Evolutionary conservation across 1,140 invertebrate genomes (phyloP), one percentile per base, ranked within the genome.

Genomic region (Drosophila pruinosa): DNA sequence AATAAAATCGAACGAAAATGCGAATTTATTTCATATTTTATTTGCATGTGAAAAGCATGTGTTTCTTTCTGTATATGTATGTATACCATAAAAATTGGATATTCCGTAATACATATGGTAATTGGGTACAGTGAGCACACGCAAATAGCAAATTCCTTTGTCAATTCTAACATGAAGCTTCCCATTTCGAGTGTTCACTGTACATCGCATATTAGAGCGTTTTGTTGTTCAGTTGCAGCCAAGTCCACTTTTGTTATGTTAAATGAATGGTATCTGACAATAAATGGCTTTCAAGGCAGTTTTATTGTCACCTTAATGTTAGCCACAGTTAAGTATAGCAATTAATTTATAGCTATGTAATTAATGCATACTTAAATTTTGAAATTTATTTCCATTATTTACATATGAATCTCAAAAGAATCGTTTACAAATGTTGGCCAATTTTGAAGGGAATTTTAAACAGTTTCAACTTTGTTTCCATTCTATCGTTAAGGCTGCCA

Each of bases 21-120:
- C 39, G 56, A 58, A 34, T 58, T 58, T 43, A 43, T 58, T 58
- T 58, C 41, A 47, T 58, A 58, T 58, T 74, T 79, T 79, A 78
- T 78, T 78, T 75, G 76, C 76, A 78, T 78, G 76, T 79, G 76
- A 78, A 78, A 78, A 80, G 77, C 65, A 12, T 31, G 12, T 39
- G 34, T 14, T 38, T 54, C 19, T 38, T 34, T 5, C n/a, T n/a
- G n/a, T n/a, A n/a, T n/a, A n/a, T n/a, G n/a, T n/a, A n/a, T n/a
- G 2, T 34, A 34, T 34, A 12, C 31, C 12, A 34, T 31, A 31
- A 24, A 47, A 14, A 41, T 56, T 26, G 15, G 26, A n/a, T 58
- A 58, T 58, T 28, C 47, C 24, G 7, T 17, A 31, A 50, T 31
- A 31, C 26, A 17, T 58, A 58, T 58, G 39, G 3, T 58, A 58